A percentile compares a stretch with the other conserved stretches of the same genome.
Evolutionary conservation across 2,113 vertebrate species (phyloP).

Genomic region (Barnardius zonarius): DNA sequence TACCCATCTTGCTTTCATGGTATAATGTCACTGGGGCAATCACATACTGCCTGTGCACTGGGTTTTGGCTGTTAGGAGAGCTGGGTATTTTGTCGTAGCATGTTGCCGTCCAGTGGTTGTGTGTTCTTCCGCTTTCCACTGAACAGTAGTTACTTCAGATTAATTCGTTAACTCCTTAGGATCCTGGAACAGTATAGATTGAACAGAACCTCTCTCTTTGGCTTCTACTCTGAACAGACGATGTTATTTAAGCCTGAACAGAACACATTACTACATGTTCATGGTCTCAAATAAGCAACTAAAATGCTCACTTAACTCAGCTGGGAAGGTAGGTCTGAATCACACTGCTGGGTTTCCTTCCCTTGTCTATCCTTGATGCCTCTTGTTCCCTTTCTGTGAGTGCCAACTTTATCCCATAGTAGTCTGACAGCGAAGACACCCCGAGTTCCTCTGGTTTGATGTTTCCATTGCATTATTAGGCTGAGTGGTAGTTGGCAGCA

Average conservation of each 20-base stretch:
- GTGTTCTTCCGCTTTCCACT: neutral
- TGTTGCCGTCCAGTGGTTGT: neutral
- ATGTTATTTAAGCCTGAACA: neutral
- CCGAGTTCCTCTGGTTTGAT: neutral
- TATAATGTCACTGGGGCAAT: neutral
- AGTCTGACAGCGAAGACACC: neutral
- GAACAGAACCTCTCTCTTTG: neutral
- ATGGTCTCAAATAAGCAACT: neutral
- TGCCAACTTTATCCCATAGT: neutral
- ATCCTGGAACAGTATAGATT: neutral
- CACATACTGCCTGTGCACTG: neutral
- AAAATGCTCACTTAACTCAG: neutral
- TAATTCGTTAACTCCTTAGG: neutral
- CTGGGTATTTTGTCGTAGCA: neutral
- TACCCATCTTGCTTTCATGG: neutral
- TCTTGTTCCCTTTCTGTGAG: neutral
- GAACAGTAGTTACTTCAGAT: neutral
- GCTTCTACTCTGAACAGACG: neutral
- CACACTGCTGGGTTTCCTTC: neutral
- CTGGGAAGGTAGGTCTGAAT: neutral
- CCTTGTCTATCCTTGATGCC: neutral
- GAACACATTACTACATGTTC: neutral
- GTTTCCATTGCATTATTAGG: slow-evolving; percentile 3
- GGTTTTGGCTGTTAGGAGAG: neutral
- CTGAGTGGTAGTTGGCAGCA: slow-evolving; percentile 47